Evolutionary conservation across 1,140 invertebrate genomes (phyloP).

Genomic region (Venturia canescens): DNA sequence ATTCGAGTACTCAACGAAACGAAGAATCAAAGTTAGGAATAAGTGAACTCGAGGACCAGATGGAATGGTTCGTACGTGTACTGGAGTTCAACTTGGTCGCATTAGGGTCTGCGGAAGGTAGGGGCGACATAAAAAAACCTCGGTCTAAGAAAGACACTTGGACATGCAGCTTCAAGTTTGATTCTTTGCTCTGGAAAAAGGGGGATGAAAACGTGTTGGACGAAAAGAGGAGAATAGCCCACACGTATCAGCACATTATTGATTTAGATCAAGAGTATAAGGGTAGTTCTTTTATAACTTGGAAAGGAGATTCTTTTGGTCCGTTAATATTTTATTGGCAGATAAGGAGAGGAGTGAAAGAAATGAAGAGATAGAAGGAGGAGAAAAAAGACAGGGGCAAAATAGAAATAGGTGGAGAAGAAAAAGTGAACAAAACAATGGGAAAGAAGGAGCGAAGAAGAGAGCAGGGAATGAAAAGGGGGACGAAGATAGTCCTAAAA

Average conservation of each 20-base stretch:
- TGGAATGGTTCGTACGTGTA: too few relatives aligned
- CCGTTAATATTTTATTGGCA: constrained; percentile 1
- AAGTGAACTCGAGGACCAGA: too few relatives aligned
- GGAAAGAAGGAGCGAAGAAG: too few relatives aligned
- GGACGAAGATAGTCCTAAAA: neutral
- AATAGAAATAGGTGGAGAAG: neutral
- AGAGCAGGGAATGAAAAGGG: neutral
- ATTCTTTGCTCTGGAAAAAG: neutral
- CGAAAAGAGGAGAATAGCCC: neutral
- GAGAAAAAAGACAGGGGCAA: neutral
- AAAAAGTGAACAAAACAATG: neutral
- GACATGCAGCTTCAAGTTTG: neutral
- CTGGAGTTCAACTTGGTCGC: neutral
- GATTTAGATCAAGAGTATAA: neutral
- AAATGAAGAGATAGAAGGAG: too few relatives aligned
- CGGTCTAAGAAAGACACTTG: neutral
- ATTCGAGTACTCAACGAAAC: too few relatives aligned
- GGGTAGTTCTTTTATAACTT: neutral
- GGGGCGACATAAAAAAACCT: neutral
- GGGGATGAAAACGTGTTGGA: neutral
- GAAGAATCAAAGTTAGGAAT: too few relatives aligned
- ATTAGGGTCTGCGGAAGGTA: neutral
- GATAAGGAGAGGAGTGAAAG: constrained; percentile 25
- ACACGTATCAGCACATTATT: neutral
- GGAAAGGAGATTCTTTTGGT: neutral